These are phyloP conservation scores for Falco punctatus DNA, from an alignment of 2,113 vertebrate species.

Conservation along the genomic window DNA sequence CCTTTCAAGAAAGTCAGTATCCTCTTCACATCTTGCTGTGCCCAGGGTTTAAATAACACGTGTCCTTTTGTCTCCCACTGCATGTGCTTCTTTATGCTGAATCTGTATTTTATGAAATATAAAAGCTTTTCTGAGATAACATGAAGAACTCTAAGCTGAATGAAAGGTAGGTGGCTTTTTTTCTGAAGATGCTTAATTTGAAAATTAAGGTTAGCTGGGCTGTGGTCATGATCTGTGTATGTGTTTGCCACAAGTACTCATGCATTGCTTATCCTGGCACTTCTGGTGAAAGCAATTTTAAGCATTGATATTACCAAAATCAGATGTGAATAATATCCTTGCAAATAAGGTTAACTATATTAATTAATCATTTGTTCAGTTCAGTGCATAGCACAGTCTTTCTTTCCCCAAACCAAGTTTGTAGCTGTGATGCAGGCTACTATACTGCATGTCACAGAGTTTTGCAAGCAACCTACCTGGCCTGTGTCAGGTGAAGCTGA, in stretches of 20 bases:
- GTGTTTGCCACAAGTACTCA: neutral
- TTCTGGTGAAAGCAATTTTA: neutral
- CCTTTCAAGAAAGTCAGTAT: neutral
- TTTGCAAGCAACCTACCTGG: neutral
- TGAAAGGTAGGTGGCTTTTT: neutral
- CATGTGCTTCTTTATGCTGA: neutral
- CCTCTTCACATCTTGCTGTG: neutral
- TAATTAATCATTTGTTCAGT: neutral
- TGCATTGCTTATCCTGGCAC: neutral
- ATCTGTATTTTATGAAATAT: neutral
- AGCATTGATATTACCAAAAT: neutral
- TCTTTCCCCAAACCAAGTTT: neutral
- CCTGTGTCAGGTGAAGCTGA: neutral
- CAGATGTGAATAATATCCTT: neutral
- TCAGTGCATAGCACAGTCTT: neutral
- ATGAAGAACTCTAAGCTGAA: neutral
- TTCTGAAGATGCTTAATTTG: neutral
- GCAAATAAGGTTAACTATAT: neutral
- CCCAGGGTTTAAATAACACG: neutral
- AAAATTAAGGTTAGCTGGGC: neutral
- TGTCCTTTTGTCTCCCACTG: neutral
- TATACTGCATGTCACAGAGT: fast-evolving
- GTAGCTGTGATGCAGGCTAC: neutral
- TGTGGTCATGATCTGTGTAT: neutral
- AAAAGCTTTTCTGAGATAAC: neutral